A percentile compares a stretch with the other conserved stretches of the same genome.
These are phyloP conservation scores for Saccostrea glomerata DNA, from an alignment of 1,140 invertebrate species.

Conservation along the genomic window DNA sequence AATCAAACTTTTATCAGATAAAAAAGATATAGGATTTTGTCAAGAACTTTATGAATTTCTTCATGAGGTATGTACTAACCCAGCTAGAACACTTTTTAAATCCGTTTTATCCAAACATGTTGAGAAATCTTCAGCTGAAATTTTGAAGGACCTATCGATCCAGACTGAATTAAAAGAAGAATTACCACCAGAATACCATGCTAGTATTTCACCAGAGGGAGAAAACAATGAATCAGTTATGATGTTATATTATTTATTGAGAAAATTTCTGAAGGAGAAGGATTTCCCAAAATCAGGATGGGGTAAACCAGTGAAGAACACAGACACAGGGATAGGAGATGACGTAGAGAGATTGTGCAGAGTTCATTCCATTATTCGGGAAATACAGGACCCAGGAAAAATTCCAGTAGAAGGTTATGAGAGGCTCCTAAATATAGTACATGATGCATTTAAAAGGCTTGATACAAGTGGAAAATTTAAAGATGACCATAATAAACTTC, in stretches of 20 bases:
- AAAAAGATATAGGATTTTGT: neutral
- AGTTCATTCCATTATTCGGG: neutral
- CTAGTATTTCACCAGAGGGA: neutral
- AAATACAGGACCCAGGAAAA: neutral
- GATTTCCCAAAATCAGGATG: neutral
- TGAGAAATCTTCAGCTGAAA: neutral
- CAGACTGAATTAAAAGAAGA: neutral
- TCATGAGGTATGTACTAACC: neutral
- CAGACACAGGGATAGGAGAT: neutral
- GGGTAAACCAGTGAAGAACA: neutral
- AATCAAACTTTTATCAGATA: neutral
- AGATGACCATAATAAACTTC: neutral
- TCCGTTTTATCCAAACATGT: neutral
- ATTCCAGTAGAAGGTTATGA: neutral
- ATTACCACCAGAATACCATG: neutral
- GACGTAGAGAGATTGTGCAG: neutral
- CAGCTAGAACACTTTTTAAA: neutral
- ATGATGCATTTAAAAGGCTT: neutral
- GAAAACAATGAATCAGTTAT: neutral
- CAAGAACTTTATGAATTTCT: neutral
- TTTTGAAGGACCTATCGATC: neutral
- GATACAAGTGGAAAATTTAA: neutral
- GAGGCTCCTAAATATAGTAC: neutral
- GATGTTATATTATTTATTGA: neutral
- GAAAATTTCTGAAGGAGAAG: neutral